These are phyloP conservation scores for Picus viridis DNA, from an alignment of 2,797 vertebrate genomes.

Conservation along the genomic window DNA sequence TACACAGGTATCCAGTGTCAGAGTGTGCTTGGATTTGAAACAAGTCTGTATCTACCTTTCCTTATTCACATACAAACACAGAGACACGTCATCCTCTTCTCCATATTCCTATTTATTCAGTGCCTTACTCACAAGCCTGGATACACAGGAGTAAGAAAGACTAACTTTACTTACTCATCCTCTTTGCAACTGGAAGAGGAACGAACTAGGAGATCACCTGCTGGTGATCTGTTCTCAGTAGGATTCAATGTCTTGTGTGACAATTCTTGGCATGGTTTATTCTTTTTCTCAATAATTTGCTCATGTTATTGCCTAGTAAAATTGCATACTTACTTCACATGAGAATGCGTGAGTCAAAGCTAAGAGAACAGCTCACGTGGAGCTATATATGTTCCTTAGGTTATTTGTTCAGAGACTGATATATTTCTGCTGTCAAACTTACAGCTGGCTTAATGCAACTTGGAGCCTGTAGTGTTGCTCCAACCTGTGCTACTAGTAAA, in stretches of 20 bases:
- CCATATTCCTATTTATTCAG: not conserved
- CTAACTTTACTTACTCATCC: not conserved
- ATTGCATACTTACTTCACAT: not conserved
- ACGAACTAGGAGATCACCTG: not conserved
- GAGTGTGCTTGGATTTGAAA: not conserved
- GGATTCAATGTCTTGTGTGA: not conserved
- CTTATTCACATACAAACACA: not conserved
- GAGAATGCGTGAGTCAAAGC: not conserved
- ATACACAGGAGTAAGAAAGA: not conserved
- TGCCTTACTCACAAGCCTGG: not conserved
- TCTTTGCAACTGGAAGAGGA: not conserved
- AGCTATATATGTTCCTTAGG: conserved; percentile 11
- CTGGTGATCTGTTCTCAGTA: not conserved
- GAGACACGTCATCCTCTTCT: not conserved
- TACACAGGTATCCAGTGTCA: not conserved
- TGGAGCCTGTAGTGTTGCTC: conserved; percentile 9
- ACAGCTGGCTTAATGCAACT: conserved; percentile 26
- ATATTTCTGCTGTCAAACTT: conserved; percentile 33
- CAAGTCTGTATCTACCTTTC: not conserved
- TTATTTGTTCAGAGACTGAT: conserved; percentile 30
- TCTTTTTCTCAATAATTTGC: not conserved
- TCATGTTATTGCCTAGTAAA: not conserved
- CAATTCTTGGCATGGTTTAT: not conserved
- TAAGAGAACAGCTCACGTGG: not conserved
- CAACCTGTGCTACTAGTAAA: conserved; percentile 24